Conservation (phyloP, 2,888 invertebrate genomes). For the Acrobasis consociella region DNA sequence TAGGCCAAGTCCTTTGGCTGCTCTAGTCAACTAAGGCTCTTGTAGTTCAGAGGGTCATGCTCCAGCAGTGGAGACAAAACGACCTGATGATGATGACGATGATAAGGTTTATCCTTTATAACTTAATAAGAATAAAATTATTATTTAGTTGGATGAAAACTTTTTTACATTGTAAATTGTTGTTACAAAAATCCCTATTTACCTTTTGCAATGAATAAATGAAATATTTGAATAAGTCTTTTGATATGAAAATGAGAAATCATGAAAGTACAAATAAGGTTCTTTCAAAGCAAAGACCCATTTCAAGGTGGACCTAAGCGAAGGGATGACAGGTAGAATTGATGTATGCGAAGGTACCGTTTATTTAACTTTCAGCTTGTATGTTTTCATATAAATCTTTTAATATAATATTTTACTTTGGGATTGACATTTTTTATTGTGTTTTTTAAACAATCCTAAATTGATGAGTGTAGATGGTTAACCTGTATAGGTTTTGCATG, state of each 20-base stretch:
- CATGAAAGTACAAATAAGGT: slow-evolving; percentile 21
- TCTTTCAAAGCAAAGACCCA: slow-evolving; percentile 18
- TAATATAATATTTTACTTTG: not conserved
- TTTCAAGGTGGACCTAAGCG: slow-evolving; percentile 13
- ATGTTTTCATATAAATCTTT: not conserved
- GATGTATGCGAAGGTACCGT: not conserved
- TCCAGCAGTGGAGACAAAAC: too few species aligned
- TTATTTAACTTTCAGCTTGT: not conserved
- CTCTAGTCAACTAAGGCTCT: too few species aligned
- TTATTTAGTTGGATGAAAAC: too few species aligned
- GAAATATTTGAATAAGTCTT: slow-evolving; percentile 14
- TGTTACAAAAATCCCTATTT: not conserved
- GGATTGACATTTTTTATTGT: too few species aligned
- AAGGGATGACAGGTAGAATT: slow-evolving; percentile 22
- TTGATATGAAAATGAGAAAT: slow-evolving; percentile 19
- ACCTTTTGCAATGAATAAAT: slow-evolving; percentile 1
- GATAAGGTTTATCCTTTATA: too few species aligned
- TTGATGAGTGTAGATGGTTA: too few species aligned
- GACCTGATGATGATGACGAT: too few species aligned
- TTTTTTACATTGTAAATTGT: not conserved
- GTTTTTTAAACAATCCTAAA: too few species aligned
- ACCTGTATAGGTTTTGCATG: too few species aligned
- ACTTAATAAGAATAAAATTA: too few species aligned
- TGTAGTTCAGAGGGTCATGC: too few species aligned
- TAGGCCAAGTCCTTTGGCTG: too few species aligned